These are phyloP conservation scores for Tretioscincus oriximinensis DNA, from an alignment of 2,113 vertebrate genomes.

Conservation along the genomic window DNA sequence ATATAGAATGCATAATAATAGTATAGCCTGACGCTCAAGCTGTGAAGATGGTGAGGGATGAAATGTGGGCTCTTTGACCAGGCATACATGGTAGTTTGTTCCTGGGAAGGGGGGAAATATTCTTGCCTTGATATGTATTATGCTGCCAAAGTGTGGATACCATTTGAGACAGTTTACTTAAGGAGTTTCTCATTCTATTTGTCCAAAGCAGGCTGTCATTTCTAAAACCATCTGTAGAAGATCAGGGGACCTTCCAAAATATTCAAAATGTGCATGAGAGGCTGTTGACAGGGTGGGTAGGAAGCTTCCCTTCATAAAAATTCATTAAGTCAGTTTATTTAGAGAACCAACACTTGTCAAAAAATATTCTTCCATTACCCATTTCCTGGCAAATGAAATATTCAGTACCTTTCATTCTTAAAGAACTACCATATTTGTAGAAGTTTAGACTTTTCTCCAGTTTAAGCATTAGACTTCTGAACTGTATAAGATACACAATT, in stretches of 20 bases:
- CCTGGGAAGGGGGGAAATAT: too few species aligned
- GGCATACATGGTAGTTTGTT: too few species aligned
- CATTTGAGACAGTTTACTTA: too few species aligned
- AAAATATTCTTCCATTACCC: neutral
- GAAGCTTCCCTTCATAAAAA: neutral
- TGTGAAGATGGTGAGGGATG: too few species aligned
- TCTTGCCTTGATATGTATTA: too few species aligned
- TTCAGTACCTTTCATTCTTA: constrained; percentile 1
- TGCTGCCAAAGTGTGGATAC: too few species aligned
- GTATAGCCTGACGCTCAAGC: too few species aligned
- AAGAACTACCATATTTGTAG: neutral
- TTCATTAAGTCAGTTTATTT: neutral
- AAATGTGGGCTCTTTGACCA: too few species aligned
- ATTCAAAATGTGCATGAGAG: too few species aligned
- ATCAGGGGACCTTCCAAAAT: neutral
- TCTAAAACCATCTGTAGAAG: neutral
- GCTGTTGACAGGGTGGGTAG: neutral
- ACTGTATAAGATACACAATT: constrained; percentile 3
- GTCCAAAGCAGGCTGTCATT: too few species aligned
- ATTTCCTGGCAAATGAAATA: neutral
- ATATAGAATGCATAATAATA: too few species aligned
- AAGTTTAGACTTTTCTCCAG: neutral
- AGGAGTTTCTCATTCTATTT: too few species aligned
- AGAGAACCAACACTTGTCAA: neutral
- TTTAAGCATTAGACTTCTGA: neutral